A percentile compares a stretch with the other conserved stretches of the same genome.
phyloP scores from a whole-genome alignment of 2,888 invertebrate species.

The Tigriopus californicus region DNA sequence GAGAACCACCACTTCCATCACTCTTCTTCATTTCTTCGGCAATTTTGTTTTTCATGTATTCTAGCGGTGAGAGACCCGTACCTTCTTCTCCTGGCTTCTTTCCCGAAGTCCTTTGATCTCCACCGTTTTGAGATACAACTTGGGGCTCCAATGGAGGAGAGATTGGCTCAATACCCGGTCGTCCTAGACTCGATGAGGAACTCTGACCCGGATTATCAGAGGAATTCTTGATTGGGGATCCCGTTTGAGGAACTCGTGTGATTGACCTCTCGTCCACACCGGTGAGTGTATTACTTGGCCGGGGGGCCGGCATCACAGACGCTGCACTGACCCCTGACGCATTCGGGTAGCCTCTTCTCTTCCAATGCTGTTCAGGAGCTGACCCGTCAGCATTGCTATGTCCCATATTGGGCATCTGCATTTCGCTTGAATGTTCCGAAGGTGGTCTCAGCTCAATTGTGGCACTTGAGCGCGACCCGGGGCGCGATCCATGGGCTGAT shows the following conservation, averaged over 20 bases:
- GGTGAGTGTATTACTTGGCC: background rate
- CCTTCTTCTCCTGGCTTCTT: too few species aligned
- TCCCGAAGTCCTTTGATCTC: background rate
- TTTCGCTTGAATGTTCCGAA: background rate
- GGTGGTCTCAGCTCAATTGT: background rate
- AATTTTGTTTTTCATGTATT: constrained; percentile 15
- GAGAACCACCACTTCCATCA: background rate
- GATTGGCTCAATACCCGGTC: constrained; percentile 1
- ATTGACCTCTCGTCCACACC: constrained; percentile 48
- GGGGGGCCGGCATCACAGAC: background rate
- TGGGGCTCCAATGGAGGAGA: background rate
- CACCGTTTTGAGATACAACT: background rate
- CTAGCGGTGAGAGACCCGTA: background rate
- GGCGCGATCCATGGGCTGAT: background rate
- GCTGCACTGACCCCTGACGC: background rate
- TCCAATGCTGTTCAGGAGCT: background rate
- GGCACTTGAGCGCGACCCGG: background rate
- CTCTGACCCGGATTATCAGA: background rate
- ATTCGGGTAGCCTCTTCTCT: background rate
- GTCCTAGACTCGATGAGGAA: background rate
- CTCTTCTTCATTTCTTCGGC: constrained; percentile 15
- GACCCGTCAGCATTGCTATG: background rate
- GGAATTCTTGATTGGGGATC: constrained; percentile 18
- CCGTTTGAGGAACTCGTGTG: constrained; percentile 40
- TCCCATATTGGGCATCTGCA: background rate